These are phyloP conservation scores for Pseudomyrmex cubaensis DNA, from an alignment of 1,140 invertebrate genomes.

Conservation along the genomic window DNA sequence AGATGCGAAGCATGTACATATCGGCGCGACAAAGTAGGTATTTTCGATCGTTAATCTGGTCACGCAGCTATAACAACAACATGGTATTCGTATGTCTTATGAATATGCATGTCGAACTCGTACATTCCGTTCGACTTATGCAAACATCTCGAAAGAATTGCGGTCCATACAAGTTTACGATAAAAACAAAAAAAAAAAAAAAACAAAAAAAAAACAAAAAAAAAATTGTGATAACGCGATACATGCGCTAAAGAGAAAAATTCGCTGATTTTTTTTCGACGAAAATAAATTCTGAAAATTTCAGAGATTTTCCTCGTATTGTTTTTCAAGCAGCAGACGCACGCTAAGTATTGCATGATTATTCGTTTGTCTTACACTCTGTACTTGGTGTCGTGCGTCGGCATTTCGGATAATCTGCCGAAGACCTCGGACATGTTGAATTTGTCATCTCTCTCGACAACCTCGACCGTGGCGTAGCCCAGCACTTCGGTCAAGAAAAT, in stretches of 20 bases:
- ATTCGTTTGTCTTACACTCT: conserved; percentile 66
- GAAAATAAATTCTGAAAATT: not conserved
- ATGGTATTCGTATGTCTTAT: not conserved
- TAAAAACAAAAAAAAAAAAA: not conserved
- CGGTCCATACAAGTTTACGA: not conserved
- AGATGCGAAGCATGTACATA: conserved; percentile 3
- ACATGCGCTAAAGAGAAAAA: too few relatives aligned
- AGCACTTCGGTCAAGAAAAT: conserved; percentile 88
- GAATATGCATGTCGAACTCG: conserved; percentile 2
- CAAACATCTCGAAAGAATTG: not conserved
- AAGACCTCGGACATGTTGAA: conserved; percentile 82
- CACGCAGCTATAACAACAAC: not conserved
- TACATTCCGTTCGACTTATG: not conserved
- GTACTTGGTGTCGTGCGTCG: not conserved
- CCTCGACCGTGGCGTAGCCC: conserved; percentile 86
- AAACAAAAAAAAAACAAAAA: not conserved
- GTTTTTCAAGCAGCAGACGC: not conserved
- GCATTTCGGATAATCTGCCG: conserved; percentile 68
- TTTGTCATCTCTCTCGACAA: conserved; percentile 83
- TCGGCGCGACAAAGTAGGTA: not conserved
- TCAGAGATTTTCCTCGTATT: not conserved
- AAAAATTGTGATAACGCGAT: not conserved
- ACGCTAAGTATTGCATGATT: not conserved
- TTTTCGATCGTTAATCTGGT: conserved; percentile 16
- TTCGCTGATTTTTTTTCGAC: too few relatives aligned